phyloP scores from a whole-genome alignment of 2,888 invertebrate genomes.

The Molorchus minor region DNA sequence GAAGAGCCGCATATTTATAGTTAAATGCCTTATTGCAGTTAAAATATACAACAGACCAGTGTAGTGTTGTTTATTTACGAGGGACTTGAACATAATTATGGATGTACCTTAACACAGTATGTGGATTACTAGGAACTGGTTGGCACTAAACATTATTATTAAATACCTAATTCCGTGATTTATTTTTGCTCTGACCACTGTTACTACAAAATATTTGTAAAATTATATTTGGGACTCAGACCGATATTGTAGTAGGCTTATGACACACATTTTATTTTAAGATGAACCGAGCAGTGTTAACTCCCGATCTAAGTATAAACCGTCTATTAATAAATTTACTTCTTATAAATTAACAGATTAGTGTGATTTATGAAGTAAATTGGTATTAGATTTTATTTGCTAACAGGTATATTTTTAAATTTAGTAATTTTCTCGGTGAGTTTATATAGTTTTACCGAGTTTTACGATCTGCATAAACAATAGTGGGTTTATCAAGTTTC shows the following conservation, averaged over 20 bases:
- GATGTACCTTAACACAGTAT: too few relatives aligned
- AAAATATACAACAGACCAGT: too few relatives aligned
- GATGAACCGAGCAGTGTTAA: constrained; percentile 31
- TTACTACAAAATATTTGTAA: constrained; percentile 10
- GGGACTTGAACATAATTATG: too few relatives aligned
- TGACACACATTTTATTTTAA: constrained; percentile 38
- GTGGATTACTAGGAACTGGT: too few relatives aligned
- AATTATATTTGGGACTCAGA: not conserved
- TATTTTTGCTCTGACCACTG: not conserved
- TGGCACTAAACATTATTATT: too few relatives aligned
- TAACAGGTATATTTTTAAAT: not conserved
- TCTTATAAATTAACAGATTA: not conserved
- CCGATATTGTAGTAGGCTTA: constrained; percentile 7
- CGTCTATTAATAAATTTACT: constrained; percentile 17
- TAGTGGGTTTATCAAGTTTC: not conserved
- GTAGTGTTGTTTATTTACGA: too few relatives aligned
- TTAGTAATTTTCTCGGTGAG: not conserved
- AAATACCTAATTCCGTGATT: too few relatives aligned
- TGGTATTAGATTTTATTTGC: not conserved
- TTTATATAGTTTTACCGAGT: too few relatives aligned
- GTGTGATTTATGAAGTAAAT: not conserved
- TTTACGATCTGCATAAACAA: not conserved
- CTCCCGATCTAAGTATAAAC: constrained; percentile 27
- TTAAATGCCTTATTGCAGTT: too few relatives aligned
- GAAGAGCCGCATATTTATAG: too few relatives aligned